These are phyloP conservation scores for Pissodes strobi DNA, from an alignment of 1,140 invertebrate species.

Conservation along the genomic window DNA sequence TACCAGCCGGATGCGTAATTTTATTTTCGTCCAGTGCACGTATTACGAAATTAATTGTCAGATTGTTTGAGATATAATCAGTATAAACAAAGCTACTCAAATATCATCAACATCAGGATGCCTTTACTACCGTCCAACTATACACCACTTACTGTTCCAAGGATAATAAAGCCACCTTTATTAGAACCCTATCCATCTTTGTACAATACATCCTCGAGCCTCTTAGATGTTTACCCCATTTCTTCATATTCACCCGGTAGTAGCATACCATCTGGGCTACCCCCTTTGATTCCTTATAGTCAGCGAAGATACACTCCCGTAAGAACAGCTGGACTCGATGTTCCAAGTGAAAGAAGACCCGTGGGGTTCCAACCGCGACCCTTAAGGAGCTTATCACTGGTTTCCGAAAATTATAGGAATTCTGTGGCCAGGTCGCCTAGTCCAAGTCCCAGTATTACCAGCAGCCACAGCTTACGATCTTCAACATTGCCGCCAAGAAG, in stretches of 20 bases:
- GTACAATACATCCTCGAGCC: neutral
- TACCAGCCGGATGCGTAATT: too few species aligned
- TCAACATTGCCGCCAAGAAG: slow-evolving; percentile 60
- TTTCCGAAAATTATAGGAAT: slow-evolving; percentile 28
- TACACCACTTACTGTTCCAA: too few species aligned
- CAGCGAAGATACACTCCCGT: slow-evolving; percentile 12
- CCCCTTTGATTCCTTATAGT: neutral
- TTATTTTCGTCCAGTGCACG: too few species aligned
- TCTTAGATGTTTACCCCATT: too few species aligned
- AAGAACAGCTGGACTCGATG: slow-evolving; percentile 26
- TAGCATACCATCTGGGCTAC: neutral
- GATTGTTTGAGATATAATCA: too few species aligned
- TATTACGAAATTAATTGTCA: too few species aligned
- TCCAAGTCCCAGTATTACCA: slow-evolving; percentile 41
- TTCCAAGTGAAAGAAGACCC: slow-evolving; percentile 29
- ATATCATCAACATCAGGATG: slow-evolving; percentile 18
- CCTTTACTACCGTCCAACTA: slow-evolving; percentile 33
- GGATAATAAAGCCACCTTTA: slow-evolving; percentile 1
- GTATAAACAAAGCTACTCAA: neutral
- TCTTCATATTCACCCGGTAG: too few species aligned
- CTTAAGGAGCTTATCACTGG: slow-evolving; percentile 38
- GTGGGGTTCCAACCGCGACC: slow-evolving; percentile 43
- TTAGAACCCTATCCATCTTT: slow-evolving; percentile 20
- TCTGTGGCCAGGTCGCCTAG: slow-evolving; percentile 55
- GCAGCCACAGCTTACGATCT: slow-evolving; percentile 6